A percentile compares a stretch with the other conserved stretches of the same genome.
Conservation (phyloP, 2,113 vertebrate species). For the Poecile atricapillus region DNA sequence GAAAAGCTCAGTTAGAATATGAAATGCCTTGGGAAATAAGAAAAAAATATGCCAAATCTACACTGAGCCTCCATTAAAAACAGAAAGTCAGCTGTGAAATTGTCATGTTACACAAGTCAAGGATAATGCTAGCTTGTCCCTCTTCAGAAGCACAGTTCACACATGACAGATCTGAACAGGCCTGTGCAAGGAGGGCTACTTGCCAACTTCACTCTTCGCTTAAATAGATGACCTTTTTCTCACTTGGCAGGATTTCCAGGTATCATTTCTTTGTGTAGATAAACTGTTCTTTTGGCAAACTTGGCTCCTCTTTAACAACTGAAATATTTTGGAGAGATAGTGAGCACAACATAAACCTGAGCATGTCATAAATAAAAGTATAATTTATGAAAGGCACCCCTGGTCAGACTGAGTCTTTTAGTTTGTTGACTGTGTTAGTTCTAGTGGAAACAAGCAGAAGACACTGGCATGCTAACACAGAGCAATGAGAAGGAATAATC, state of each 20-base stretch:
- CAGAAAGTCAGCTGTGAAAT: background rate
- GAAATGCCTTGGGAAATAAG: background rate
- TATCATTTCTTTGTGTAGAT: background rate
- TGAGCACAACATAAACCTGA: background rate
- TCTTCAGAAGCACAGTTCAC: background rate
- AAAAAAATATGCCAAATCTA: background rate
- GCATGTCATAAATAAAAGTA: background rate
- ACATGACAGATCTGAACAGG: background rate
- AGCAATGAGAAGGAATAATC: background rate
- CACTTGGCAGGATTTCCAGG: background rate
- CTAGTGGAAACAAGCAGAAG: background rate
- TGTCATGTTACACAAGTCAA: background rate
- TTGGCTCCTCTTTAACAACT: background rate
- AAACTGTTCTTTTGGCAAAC: conserved; percentile 16
- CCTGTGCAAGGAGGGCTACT: background rate
- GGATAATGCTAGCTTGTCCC: background rate
- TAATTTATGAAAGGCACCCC: background rate
- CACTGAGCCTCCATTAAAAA: background rate
- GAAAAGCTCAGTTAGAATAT: background rate
- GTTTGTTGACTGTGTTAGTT: background rate
- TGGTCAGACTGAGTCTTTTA: background rate
- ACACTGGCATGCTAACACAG: background rate
- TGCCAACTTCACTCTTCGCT: background rate
- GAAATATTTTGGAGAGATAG: conserved; percentile 1
- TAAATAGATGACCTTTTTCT: conserved; percentile 15